phyloP scores from a whole-genome alignment of 2,113 vertebrate species.

The Ceyx melanurus region DNA sequence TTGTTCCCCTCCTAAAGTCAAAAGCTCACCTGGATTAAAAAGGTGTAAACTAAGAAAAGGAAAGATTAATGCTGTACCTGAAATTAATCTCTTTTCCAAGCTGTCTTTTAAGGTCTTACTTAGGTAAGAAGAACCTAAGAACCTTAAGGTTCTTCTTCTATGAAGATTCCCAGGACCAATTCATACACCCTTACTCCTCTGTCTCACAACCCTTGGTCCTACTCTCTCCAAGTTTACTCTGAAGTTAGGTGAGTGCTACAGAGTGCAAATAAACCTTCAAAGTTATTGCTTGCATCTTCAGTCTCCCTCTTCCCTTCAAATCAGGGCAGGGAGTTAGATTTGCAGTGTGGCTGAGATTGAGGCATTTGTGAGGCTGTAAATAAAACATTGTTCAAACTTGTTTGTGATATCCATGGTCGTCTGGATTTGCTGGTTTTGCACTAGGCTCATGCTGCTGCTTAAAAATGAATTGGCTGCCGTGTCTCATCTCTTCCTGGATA shows the following conservation, averaged over 20 bases:
- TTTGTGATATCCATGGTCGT: fast-evolving
- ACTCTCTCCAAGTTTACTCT: background rate
- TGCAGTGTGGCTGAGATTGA: background rate
- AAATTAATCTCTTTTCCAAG: background rate
- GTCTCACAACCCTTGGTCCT: background rate
- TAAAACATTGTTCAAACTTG: background rate
- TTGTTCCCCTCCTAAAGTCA: background rate
- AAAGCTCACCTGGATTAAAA: background rate
- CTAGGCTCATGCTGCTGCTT: background rate
- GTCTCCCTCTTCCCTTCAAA: background rate
- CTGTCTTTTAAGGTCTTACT: background rate
- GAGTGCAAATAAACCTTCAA: background rate
- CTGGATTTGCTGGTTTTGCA: slow-evolving; percentile 15
- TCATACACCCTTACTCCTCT: background rate
- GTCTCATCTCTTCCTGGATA: background rate
- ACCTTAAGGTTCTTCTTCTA: background rate
- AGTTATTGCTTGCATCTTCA: background rate
- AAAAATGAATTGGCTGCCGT: background rate
- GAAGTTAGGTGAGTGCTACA: background rate
- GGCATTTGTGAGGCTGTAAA: background rate
- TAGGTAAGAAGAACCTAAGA: too few relatives aligned
- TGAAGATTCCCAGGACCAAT: background rate
- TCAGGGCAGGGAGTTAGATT: background rate
- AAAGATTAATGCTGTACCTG: background rate
- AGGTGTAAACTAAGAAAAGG: background rate